A percentile compares a stretch with the other conserved stretches of the same genome.
Conservation (phyloP, 1,140 invertebrate species). For the Homarus americanus region DNA sequence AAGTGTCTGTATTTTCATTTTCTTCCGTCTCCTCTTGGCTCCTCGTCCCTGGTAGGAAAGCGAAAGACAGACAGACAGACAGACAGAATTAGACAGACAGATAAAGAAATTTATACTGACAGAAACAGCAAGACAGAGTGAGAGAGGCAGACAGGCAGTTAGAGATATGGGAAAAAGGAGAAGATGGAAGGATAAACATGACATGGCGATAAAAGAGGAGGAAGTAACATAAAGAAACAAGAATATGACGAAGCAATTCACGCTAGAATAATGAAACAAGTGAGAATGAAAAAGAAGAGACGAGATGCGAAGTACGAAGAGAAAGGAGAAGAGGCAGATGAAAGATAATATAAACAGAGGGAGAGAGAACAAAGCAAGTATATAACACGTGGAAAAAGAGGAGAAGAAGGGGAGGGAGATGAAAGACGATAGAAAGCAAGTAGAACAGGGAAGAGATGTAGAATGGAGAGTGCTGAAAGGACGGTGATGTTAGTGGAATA, state of each 20-base stretch:
- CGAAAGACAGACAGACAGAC: neutral
- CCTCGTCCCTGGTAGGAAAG: too few relatives aligned
- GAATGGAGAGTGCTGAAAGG: neutral
- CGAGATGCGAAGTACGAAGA: neutral
- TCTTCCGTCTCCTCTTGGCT: too few relatives aligned
- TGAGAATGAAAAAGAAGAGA: too few relatives aligned
- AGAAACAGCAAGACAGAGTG: slow-evolving; percentile 7
- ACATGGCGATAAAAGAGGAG: too few relatives aligned
- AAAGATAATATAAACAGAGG: neutral
- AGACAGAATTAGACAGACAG: neutral
- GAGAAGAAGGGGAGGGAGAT: neutral
- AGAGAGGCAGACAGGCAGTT: neutral
- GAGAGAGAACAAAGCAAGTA: neutral
- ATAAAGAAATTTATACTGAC: neutral
- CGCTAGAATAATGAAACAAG: too few relatives aligned
- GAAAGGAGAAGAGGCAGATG: neutral
- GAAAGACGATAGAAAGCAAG: neutral
- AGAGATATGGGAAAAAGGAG: neutral
- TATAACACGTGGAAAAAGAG: neutral
- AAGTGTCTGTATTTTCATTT: too few relatives aligned
- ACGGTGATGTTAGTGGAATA: neutral
- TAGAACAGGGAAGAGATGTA: neutral
- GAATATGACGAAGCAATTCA: too few relatives aligned
- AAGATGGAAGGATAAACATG: neutral
- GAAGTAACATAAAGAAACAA: too few relatives aligned